Base-by-base conservation (phyloP, 2,113 vertebrate species). In the Tylochromis polylepis region DNA sequence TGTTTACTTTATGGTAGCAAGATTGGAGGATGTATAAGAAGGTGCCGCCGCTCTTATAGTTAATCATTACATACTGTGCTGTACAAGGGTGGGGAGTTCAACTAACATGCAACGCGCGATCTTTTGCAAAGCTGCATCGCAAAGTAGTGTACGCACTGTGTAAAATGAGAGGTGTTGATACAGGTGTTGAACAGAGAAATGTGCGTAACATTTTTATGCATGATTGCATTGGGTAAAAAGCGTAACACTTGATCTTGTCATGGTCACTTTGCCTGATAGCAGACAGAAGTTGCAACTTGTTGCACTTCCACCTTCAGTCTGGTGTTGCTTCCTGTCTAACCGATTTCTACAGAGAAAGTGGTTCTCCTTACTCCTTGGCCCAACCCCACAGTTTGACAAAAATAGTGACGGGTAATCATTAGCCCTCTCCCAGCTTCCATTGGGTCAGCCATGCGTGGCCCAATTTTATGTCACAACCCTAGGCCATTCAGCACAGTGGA, bases 1-100 rank as follows among this genome's bases (percentile, higher is more conserved):
- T 24, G 88, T 93, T 95, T 86, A 87, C 91, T 90, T 92, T 90
- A 89, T 83, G 60, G 67, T 11, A 55, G 51, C 16, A 70, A 77
- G 83, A 91, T 85, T 86, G 85, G 84, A 87, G 72, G 77, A 77
- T 65, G 70, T 77, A 43, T 49, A 83, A 89, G 53, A 83, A 87
- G 82, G 55, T 51, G 43, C 81, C 56, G 18, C 53, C 27, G 22
- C 60, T 70, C 46, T 51, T 53, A 81, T 18, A 12, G 91, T 87
- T 92, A 93, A 93, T 93, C 41, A 93, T 94, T 93, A 88, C 49
- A 49, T 20, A 24, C 20, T 56, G 11, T 34, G 38, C 20, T 31
- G 49, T 7, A 1, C 9, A 20, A 18, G 49, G 11, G 27, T 8
- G n/a, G 43, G 56, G n/a, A 59, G 24, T 41, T 86, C 18, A 55